Percentiles rank a stretch among this genome's conserved stretches.
These are phyloP conservation scores for Doris montereyensis DNA, from an alignment of 2,888 invertebrate genomes.

Conservation along the genomic window DNA sequence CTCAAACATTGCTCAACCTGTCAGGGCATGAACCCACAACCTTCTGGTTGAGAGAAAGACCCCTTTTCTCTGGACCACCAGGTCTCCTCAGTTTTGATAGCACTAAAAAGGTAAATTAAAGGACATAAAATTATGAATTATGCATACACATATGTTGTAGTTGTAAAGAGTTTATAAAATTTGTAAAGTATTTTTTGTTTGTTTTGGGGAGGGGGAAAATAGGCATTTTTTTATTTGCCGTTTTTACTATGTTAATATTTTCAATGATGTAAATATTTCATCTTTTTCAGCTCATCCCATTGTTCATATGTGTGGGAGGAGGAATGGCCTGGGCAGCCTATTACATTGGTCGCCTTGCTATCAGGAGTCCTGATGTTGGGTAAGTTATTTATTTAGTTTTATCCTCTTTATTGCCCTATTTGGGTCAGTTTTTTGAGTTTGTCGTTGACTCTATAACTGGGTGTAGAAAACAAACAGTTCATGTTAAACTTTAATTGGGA, in stretches of 20 bases:
- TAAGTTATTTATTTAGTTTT: constrained; percentile 45
- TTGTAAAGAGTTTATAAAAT: not conserved
- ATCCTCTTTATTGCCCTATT: no score
- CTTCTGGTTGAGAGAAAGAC: no score
- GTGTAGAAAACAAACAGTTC: no score
- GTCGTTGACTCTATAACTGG: no score
- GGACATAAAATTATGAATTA: no score
- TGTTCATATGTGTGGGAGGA: constrained; percentile 82
- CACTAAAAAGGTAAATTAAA: no score
- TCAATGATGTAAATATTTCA: not conserved
- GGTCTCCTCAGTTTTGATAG: no score
- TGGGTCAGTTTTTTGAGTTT: no score
- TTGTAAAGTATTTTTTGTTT: not conserved
- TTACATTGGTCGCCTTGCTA: constrained; percentile 82
- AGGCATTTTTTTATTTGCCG: not conserved
- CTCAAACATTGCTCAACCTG: no score
- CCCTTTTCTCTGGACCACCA: no score
- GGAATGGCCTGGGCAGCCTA: constrained; percentile 80
- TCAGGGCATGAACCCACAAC: no score
- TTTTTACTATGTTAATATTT: not conserved
- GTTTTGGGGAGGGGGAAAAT: not conserved
- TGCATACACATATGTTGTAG: not conserved
- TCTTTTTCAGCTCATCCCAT: constrained; percentile 82
- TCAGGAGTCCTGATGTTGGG: constrained; percentile 85
- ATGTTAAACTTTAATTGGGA: no score